Base-by-base conservation (phyloP, 2,888 invertebrate genomes). In the Brenthis ino region DNA sequence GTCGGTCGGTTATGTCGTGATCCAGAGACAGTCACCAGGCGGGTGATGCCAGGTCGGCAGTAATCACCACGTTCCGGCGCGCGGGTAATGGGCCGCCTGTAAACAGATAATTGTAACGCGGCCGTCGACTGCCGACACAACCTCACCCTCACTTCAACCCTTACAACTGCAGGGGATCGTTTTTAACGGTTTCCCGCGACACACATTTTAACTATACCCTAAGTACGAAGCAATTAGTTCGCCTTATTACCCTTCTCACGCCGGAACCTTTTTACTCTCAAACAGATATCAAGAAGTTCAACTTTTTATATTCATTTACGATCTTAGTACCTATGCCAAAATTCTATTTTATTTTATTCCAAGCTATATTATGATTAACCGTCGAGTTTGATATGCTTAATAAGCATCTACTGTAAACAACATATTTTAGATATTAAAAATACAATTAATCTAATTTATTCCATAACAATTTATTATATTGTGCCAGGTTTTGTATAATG, bases 1-100 rank as follows among this genome's bases (percentile, higher is more conserved):
- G 28, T 28, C 28, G 28, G 28, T 28, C 28, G 28, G 28, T 28
- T 28, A 28, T 4, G 37, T 43, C 2, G 37, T 43, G 37, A 11
- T 43, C 37, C 11, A 43, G 37, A 11, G 37, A 11, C 37, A 43
- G 37, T 11, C 51, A 20, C 37, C 63, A 14, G 63, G 53, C 20
- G 51, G 33, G 51, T 20, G 28, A 28, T 28, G 28, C 28, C 13
- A 20, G 33, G 20, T 37, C 51, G 61, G 43, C 20, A 13, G 50
- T 55, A 67, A 56, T 61, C 48, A 28, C 64, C 55, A 47, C 50
- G 67, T 71, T 61, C 85, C 85, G 67, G 74, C 81, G 55, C 82
- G 79, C 58, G 88, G 85, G 73, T 69, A 74, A 71, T 72, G 68
- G 57, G 51, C 54, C 58, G 72, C 71, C 68, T 50, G 57, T 72